phyloP scores from a whole-genome alignment of 1,140 invertebrate species.

The Elymnias hypermnestra region DNA sequence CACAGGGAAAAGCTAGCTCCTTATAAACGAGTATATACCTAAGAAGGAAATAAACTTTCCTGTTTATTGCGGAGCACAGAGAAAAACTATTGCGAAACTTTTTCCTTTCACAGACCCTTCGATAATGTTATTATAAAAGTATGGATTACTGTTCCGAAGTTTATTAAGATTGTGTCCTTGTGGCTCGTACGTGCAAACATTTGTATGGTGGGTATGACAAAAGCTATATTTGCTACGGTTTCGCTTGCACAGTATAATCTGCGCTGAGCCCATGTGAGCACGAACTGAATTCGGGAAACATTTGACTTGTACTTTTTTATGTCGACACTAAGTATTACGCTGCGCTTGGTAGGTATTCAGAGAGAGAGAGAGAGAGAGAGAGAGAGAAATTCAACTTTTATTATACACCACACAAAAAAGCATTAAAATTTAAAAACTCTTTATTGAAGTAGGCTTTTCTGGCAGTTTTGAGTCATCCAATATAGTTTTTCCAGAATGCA shows the following conservation, averaged over 20 bases:
- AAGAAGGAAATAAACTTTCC: background rate
- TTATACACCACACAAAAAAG: too few relatives aligned
- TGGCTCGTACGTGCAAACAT: slow-evolving; percentile 19
- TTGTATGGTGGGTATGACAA: slow-evolving; percentile 13
- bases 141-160: slow-evolving; percentile 11
- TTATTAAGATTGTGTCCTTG: slow-evolving; percentile 15
- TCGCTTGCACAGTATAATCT: slow-evolving; percentile 26
- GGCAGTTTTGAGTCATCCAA: too few relatives aligned
- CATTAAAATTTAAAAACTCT: too few relatives aligned
- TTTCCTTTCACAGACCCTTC: slow-evolving; percentile 2
- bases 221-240: slow-evolving; percentile 13
- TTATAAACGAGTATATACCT: background rate
- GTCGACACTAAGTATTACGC: slow-evolving; percentile 15
- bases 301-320: slow-evolving; percentile 14
- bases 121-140: slow-evolving; percentile 16
- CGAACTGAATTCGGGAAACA: slow-evolving; percentile 16
- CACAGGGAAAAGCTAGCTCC: background rate
- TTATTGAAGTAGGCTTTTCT: too few relatives aligned
- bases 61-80: slow-evolving; percentile 4
- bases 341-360: too few relatives aligned
- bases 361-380: too few relatives aligned
- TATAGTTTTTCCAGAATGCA: too few relatives aligned
- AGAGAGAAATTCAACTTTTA: too few relatives aligned
- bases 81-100: slow-evolving; percentile 14
- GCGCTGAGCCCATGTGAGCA: slow-evolving; percentile 27